Evolutionary conservation across 1,140 invertebrate genomes (phyloP), one percentile per base, ranked within the genome.

Genomic region (Delia radicum): DNA sequence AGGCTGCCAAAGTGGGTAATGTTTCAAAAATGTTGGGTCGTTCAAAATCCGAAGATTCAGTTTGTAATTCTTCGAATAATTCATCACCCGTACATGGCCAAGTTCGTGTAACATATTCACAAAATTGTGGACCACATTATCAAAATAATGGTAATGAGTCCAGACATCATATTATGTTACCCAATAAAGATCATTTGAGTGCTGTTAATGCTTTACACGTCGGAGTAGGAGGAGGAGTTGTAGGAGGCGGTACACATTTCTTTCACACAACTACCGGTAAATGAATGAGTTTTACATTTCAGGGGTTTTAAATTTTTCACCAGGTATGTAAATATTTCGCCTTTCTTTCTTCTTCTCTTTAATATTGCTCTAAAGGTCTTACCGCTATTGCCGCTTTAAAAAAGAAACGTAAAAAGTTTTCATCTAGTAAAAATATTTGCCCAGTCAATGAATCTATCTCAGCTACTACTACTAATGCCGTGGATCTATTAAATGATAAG

Each of bases 381-480:
- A 86, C 89, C 67, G 92, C 92, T 15, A 83, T 94, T 71, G 92
- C 92, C 0, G 90, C 92, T 2, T 87, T 94, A 18, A 92, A 91
- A 78, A 91, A 91, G 78, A 94, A 94, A 85, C 89, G 93, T 48
- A 94, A 94, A 85, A 94, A 93, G 80, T 94, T 94, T 84, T 93
- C 92, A 0, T 90, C 92, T 33, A 94, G 92, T 24, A 89, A 93
- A 75, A 91, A 92, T 73, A 90, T 91, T 31, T 91, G 89, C 42
- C 90, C 91, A 3, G 88, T 86, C 2, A 82, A 78, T 27, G 85
- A 86, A 61, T 84, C 84, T 0, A 82, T 85, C 67, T 81, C 83
- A 21, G 80, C 82, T 27, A 75, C 79, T 21, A 85, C 82, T 27
- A 75, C 79, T 21, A 85, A 81, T 77, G 78, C 78, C 26, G 24